phyloP scores from a whole-genome alignment of 2,113 vertebrate species.

The Labeo rohita region DNA sequence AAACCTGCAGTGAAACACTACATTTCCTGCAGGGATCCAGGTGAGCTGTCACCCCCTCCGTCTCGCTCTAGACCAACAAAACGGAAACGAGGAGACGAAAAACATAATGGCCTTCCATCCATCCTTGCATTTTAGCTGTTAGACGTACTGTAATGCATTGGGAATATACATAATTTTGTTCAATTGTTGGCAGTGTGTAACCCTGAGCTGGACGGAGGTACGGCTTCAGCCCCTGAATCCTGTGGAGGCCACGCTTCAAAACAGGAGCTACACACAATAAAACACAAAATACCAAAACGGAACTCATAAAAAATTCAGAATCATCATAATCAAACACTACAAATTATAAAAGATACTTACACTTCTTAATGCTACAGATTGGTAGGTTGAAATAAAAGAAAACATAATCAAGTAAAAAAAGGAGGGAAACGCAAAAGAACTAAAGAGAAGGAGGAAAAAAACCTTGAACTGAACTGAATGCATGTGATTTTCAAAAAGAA shows the following conservation, averaged over 20 bases:
- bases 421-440: constrained; percentile 44
- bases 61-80: constrained; percentile 40
- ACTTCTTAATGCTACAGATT: constrained; percentile 63
- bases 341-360: constrained; percentile 67
- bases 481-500: constrained; percentile 72
- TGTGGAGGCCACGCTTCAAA: constrained; percentile 67
- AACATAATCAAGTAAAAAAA: constrained; percentile 65
- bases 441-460: constrained; percentile 65
- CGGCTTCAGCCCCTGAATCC: constrained; percentile 79
- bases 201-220: constrained; percentile 57
- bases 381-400: constrained; percentile 69
- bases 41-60: constrained; percentile 71
- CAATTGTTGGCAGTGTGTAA: not conserved
- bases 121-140: not conserved
- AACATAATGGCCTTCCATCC: not conserved
- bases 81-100: constrained; percentile 25
- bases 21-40: constrained; percentile 78
- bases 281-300: constrained; percentile 72
- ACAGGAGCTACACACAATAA: constrained; percentile 70
- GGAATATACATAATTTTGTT: not conserved
- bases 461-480: constrained; percentile 75
- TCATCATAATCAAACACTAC: constrained; percentile 74
- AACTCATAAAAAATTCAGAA: constrained; percentile 68
- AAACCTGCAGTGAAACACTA: constrained; percentile 75
- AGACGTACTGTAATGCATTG: not conserved